Percentiles rank a stretch among this genome's conserved stretches.
These are phyloP conservation scores for Miltochrista miniata DNA, from an alignment of 2,888 invertebrate species.

Conservation along the genomic window DNA sequence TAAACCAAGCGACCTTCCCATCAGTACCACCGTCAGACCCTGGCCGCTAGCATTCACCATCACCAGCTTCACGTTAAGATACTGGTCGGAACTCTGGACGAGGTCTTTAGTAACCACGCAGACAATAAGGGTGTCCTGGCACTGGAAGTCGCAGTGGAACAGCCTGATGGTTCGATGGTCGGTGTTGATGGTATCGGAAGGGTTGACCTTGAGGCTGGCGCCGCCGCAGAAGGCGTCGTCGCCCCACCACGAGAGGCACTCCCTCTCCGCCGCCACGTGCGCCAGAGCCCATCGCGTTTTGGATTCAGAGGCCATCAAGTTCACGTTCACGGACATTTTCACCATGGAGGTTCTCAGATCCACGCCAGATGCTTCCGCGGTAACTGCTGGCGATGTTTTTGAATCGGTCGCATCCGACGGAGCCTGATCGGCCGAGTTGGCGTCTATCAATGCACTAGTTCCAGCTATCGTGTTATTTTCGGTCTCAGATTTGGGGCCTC, in stretches of 20 bases:
- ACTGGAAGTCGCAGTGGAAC: slow-evolving; percentile 64
- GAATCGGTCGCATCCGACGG: background rate
- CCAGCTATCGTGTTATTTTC: background rate
- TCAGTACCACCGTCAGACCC: slow-evolving; percentile 39
- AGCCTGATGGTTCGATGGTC: slow-evolving; percentile 52
- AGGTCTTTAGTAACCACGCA: slow-evolving; percentile 68
- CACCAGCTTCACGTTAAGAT: slow-evolving; percentile 51
- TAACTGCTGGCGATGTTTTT: slow-evolving; percentile 5
- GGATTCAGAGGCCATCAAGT: slow-evolving; percentile 30
- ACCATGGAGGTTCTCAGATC: slow-evolving; percentile 7
- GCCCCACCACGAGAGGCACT: slow-evolving; percentile 61
- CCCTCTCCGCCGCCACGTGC: slow-evolving; percentile 48
- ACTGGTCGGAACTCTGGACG: slow-evolving; percentile 42
- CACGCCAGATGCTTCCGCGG: slow-evolving; percentile 26
- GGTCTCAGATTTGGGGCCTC: background rate
- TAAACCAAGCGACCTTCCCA: slow-evolving; percentile 40
- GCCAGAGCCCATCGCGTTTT: slow-evolving; percentile 45
- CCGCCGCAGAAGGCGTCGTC: slow-evolving; percentile 81
- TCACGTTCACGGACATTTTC: slow-evolving; percentile 47
- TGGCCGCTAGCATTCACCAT: slow-evolving; percentile 30
- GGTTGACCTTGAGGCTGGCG: slow-evolving; percentile 72
- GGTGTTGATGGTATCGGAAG: slow-evolving; percentile 46
- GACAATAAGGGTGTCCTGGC: slow-evolving; percentile 48
- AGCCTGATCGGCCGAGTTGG: background rate
- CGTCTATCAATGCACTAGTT: background rate